These are phyloP conservation scores for Saccopteryx leptura DNA, from an alignment of 2,113 vertebrate genomes.

Conservation along the genomic window DNA sequence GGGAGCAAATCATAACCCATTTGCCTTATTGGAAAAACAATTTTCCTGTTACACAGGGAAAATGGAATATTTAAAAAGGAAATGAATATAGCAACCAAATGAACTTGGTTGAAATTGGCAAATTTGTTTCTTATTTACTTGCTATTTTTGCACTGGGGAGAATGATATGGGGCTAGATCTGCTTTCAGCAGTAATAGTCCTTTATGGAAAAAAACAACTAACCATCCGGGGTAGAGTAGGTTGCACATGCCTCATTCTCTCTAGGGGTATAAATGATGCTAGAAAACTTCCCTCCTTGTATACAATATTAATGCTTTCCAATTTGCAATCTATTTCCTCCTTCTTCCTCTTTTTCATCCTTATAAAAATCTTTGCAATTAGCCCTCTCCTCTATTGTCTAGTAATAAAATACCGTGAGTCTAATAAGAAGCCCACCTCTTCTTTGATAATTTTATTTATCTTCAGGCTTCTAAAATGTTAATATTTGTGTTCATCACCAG, in stretches of 20 bases:
- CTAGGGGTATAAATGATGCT: not conserved
- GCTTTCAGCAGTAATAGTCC: constrained; percentile 51
- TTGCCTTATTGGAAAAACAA: constrained; percentile 71
- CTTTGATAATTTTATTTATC: constrained; percentile 2
- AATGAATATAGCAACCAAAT: constrained; percentile 60
- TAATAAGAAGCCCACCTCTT: not conserved
- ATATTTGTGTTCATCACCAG: not conserved
- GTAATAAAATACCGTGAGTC: not conserved
- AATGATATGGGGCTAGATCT: constrained; percentile 2
- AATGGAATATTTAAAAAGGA: constrained; percentile 67
- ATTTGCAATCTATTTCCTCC: not conserved
- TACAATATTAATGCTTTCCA: not conserved
- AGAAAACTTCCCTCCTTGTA: not conserved
- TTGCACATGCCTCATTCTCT: not conserved
- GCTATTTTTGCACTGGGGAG: constrained; percentile 44
- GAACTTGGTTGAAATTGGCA: constrained; percentile 44
- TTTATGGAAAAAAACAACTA: not conserved
- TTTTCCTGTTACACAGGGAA: constrained; percentile 61
- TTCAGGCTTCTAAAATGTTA: constrained; percentile 1
- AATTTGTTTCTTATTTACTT: constrained; percentile 69
- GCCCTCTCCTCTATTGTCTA: not conserved
- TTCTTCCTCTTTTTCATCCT: not conserved
- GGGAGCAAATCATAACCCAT: constrained; percentile 68
- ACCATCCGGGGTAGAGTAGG: not conserved
- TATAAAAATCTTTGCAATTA: constrained; percentile 16